Conservation (phyloP, 1,140 invertebrate genomes). For the Contarinia nasturtii region DNA sequence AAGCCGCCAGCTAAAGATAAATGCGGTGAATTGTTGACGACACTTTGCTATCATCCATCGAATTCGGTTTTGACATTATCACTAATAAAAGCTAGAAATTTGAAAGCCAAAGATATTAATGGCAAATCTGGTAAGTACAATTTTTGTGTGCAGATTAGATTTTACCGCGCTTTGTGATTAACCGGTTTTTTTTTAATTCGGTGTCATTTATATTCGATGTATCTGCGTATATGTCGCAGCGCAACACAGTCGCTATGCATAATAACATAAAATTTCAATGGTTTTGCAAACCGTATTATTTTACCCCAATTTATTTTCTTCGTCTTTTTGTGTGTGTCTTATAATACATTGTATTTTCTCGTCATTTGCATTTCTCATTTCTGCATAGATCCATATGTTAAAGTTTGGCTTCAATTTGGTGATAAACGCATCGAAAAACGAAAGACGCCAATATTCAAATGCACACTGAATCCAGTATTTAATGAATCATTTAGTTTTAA, state of each 20-base stretch:
- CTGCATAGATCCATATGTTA: conserved; percentile 81
- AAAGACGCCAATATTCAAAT: conserved; percentile 90
- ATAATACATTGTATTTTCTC: no score
- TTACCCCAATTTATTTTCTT: no score
- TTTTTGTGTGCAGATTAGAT: no score
- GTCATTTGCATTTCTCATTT: no score
- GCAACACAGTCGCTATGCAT: no score
- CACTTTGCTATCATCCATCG: conserved; percentile 79
- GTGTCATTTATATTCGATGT: no score
- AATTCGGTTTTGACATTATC: conserved; percentile 75
- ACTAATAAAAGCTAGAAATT: conserved; percentile 73
- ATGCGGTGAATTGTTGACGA: conserved; percentile 77
- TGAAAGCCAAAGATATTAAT: conserved; percentile 88
- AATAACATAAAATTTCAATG: no score
- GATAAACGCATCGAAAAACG: conserved; percentile 87
- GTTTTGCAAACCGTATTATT: no score
- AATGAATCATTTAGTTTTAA: conserved; percentile 86
- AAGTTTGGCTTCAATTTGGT: conserved; percentile 88
- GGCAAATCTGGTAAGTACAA: conserved; percentile 68
- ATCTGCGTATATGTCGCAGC: no score
- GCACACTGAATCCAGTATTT: conserved; percentile 79
- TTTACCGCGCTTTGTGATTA: no score
- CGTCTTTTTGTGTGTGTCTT: no score
- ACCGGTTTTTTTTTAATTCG: no score
- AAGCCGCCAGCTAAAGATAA: conserved; percentile 83